phyloP scores from a whole-genome alignment of 2,113 vertebrate species.

The Pachycephala philippinensis region DNA sequence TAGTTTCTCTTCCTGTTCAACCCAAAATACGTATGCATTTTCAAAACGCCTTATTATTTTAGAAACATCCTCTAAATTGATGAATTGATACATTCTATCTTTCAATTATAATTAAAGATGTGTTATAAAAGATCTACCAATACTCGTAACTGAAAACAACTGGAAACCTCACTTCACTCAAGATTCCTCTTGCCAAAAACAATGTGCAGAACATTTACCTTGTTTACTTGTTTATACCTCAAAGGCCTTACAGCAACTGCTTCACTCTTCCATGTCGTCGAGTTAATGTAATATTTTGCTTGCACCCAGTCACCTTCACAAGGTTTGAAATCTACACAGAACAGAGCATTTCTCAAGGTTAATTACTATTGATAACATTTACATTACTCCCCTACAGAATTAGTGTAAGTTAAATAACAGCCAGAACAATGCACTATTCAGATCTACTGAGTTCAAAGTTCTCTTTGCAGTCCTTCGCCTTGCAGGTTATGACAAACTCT shows the following conservation, averaged over 20 bases:
- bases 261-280: conserved; percentile 78
- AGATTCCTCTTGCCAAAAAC: neutral
- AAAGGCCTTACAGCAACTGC: conserved; percentile 84
- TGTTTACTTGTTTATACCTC: conserved; percentile 83
- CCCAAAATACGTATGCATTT: neutral
- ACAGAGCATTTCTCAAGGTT: neutral
- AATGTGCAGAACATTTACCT: conserved; percentile 61
- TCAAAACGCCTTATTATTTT: neutral
- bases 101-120: neutral
- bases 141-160: neutral
- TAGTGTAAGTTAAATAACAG: neutral
- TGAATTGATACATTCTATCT: neutral
- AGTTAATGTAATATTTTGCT: conserved; percentile 84
- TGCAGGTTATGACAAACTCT: neutral
- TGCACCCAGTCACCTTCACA: conserved; percentile 93
- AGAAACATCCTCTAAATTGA: neutral
- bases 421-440: neutral
- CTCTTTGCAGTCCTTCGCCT: neutral
- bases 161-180: neutral
- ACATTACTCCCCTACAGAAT: neutral
- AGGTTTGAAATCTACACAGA: conserved; percentile 80
- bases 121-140: neutral
- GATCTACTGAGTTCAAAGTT: neutral
- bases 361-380: neutral
- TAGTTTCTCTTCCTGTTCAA: neutral